A percentile compares a stretch with the other conserved stretches of the same genome.
Evolutionary conservation across 1,140 invertebrate species (phyloP).

Genomic region (Drosophila sp.): DNA sequence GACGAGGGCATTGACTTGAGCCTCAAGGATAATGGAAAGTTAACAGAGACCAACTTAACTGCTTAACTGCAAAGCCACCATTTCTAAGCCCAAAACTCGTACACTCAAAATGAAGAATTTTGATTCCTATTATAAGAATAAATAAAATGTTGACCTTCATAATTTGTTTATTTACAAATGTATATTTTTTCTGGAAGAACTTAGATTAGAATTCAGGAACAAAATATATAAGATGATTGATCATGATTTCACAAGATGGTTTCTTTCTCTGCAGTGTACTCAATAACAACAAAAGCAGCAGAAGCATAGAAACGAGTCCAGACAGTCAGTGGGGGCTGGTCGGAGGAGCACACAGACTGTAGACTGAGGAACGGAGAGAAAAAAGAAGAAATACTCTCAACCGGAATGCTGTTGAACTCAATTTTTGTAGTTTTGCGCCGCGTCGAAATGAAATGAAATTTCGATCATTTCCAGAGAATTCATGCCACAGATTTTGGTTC

Average conservation of each 20-base stretch:
- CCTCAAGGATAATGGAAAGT: slow-evolving; percentile 73
- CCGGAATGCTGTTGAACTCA: slow-evolving; percentile 80
- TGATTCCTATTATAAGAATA: too few relatives aligned
- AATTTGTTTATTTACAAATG: too few relatives aligned
- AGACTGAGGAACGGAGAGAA: slow-evolving; percentile 8
- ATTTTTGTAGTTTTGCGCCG: slow-evolving; percentile 41
- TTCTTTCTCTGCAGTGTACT: too few relatives aligned
- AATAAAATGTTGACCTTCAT: too few relatives aligned
- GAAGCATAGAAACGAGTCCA: slow-evolving; percentile 25
- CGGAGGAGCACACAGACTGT: background rate
- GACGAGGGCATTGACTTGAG: slow-evolving; percentile 69
- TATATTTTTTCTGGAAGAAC: too few relatives aligned
- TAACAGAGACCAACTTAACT: slow-evolving; percentile 11
- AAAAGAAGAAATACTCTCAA: slow-evolving; percentile 15
- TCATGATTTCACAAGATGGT: too few relatives aligned
- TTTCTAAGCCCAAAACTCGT: slow-evolving; percentile 56
- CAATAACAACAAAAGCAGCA: background rate
- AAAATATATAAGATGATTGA: too few relatives aligned
- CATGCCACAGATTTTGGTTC: slow-evolving; percentile 74
- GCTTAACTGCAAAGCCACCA: slow-evolving; percentile 1
- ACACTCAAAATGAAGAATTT: too few relatives aligned
- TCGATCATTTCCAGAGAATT: slow-evolving; percentile 80
- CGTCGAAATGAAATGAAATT: slow-evolving; percentile 76
- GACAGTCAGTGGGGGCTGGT: slow-evolving; percentile 28
- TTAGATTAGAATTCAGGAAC: too few relatives aligned